Percentiles rank a stretch among this genome's conserved stretches.
phyloP scores from a whole-genome alignment of 1,140 invertebrate species.

The Diplogasteroides magnus region DNA sequence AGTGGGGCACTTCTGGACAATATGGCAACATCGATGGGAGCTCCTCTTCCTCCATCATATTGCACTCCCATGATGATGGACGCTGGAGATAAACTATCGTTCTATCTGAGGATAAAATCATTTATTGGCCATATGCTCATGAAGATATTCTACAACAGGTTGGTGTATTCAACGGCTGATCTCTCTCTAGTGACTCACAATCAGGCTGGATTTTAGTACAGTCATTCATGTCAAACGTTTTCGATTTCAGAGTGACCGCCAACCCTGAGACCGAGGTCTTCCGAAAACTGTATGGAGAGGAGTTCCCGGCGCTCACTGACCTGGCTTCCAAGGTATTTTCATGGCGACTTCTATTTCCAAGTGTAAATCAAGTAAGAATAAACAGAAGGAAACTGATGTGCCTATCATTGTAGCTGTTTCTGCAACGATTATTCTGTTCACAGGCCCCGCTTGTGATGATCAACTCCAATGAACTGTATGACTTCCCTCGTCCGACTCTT shows the following conservation, averaged over 20 bases:
- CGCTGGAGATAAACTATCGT: constrained; percentile 9
- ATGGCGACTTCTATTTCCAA: no score
- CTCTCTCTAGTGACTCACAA: no score
- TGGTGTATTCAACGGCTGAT: no score
- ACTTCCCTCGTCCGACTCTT: constrained; percentile 16
- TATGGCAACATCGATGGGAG: constrained; percentile 9
- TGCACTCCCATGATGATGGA: constrained; percentile 16
- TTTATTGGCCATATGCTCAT: neutral
- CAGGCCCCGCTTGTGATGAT: constrained; percentile 15
- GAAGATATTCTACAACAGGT: neutral
- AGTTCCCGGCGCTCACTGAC: constrained; percentile 9
- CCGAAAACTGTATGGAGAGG: neutral
- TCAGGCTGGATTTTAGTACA: no score
- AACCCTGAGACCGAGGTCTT: neutral
- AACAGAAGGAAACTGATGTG: no score
- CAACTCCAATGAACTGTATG: constrained; percentile 18
- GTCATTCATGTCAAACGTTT: no score
- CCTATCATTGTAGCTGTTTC: neutral
- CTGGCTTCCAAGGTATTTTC: no score
- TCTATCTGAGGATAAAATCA: neutral
- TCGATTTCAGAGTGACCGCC: neutral
- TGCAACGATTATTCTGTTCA: neutral
- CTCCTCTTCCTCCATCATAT: constrained; percentile 3
- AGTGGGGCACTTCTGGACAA: constrained; percentile 10
- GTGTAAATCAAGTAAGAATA: no score